These are phyloP conservation scores for Nephotettix cincticeps DNA, from an alignment of 1,140 invertebrate species.

Conservation along the genomic window DNA sequence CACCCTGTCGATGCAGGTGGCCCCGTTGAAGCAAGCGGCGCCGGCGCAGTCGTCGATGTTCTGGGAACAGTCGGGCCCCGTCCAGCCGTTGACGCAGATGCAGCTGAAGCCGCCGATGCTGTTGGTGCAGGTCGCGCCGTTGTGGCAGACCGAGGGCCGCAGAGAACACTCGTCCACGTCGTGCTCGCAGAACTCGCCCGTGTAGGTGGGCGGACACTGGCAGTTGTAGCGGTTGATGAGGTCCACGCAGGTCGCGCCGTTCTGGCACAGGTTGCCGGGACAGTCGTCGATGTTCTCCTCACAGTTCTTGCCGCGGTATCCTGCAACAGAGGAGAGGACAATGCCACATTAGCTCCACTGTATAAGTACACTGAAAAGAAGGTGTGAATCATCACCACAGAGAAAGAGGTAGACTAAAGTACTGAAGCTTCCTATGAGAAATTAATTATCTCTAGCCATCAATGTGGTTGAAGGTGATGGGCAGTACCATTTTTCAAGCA, in stretches of 20 bases:
- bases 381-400: no score
- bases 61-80: slow-evolving; percentile 83
- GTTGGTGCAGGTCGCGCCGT: slow-evolving; percentile 93
- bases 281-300: slow-evolving; percentile 92
- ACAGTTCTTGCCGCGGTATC: slow-evolving; percentile 82
- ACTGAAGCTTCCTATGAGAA: no score
- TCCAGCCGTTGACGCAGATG: slow-evolving; percentile 96
- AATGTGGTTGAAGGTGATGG: no score
- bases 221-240: slow-evolving; percentile 86
- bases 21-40: slow-evolving; percentile 93
- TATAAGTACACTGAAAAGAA: no score
- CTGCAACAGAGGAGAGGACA: slow-evolving; percentile 57
- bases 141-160: slow-evolving; percentile 83
- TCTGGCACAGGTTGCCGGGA: slow-evolving; percentile 84
- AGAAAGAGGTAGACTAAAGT: no score
- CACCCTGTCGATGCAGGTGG: slow-evolving; percentile 93
- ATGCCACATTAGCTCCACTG: no score
- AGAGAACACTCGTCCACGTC: slow-evolving; percentile 79
- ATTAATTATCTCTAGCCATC: no score
- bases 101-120: slow-evolving; percentile 87
- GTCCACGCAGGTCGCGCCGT: slow-evolving; percentile 87
- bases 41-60: slow-evolving; percentile 94
- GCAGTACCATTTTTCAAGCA: no score
- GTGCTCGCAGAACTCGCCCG: slow-evolving; percentile 76
- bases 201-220: slow-evolving; percentile 83